These are phyloP conservation scores for Macaca mulatta DNA, from an alignment of 2,113 vertebrate species.

Conservation along the genomic window DNA sequence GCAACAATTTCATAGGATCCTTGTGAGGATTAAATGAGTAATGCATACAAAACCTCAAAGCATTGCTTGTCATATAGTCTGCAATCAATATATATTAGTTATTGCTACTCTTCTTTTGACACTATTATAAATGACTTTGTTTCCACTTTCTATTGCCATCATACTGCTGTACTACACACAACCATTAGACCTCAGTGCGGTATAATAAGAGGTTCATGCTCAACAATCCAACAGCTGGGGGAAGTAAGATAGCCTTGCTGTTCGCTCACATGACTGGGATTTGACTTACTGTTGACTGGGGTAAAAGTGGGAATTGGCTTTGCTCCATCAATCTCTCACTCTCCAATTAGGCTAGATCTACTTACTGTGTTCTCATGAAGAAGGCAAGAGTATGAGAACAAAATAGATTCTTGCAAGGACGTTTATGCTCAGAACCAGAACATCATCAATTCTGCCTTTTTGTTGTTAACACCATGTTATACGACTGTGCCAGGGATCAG, in stretches of 20 bases:
- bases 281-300: not conserved
- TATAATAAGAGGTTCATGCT: not conserved
- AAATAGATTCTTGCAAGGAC: not conserved
- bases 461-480: not conserved
- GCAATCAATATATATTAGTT: no score
- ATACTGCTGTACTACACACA: not conserved
- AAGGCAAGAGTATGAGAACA: accelerated
- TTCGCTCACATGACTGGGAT: not conserved
- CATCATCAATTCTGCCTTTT: not conserved
- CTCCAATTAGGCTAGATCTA: not conserved
- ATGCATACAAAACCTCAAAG: not conserved
- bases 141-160: not conserved
- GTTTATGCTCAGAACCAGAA: not conserved
- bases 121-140: not conserved
- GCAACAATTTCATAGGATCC: not conserved
- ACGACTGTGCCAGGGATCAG: not conserved
- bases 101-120: not conserved
- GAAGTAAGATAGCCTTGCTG: not conserved
- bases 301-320: not conserved
- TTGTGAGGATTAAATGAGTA: not conserved
- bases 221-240: not conserved
- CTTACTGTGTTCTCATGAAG: not conserved
- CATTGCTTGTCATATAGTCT: not conserved
- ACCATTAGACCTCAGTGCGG: not conserved
- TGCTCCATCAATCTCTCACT: not conserved